phyloP scores from a whole-genome alignment of 2,113 vertebrate species.

The Crocuta crocuta region DNA sequence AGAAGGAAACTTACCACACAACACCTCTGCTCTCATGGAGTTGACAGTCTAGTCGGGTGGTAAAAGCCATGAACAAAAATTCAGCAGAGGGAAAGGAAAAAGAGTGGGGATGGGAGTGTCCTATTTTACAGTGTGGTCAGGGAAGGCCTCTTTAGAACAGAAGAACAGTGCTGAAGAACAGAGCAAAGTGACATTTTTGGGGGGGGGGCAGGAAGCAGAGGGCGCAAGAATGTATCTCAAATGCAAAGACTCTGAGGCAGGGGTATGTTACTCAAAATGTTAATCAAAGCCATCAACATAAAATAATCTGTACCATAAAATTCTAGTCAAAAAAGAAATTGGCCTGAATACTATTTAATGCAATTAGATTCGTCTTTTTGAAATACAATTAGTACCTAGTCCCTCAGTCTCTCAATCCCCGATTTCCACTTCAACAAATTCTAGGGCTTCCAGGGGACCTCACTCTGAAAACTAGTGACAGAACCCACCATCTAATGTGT shows the following conservation, averaged over 20 bases:
- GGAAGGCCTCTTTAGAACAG: neutral
- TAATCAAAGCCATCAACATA: neutral
- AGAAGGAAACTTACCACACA: neutral
- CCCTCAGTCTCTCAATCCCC: neutral
- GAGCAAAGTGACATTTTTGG: neutral
- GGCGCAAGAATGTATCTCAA: neutral
- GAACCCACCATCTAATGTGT: neutral
- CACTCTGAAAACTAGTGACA: neutral
- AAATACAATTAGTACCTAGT: neutral
- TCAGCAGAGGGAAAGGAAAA: neutral
- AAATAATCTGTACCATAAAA: conserved; percentile 47
- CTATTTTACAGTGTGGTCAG: neutral
- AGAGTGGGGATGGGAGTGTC: neutral
- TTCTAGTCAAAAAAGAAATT: neutral
- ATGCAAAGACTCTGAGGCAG: neutral
- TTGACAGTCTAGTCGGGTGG: neutral
- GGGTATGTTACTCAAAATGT: neutral
- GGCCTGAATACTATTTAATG: neutral
- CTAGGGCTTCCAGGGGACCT: neutral
- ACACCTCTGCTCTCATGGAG: neutral
- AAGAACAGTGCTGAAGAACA: neutral
- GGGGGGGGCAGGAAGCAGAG: neutral
- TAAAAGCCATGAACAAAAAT: neutral
- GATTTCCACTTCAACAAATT: neutral
- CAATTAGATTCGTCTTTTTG: neutral